A percentile compares a stretch with the other conserved stretches of the same genome.
Evolutionary conservation across 2,888 invertebrate genomes (phyloP).

Genomic region (Calliopum simillimum): DNA sequence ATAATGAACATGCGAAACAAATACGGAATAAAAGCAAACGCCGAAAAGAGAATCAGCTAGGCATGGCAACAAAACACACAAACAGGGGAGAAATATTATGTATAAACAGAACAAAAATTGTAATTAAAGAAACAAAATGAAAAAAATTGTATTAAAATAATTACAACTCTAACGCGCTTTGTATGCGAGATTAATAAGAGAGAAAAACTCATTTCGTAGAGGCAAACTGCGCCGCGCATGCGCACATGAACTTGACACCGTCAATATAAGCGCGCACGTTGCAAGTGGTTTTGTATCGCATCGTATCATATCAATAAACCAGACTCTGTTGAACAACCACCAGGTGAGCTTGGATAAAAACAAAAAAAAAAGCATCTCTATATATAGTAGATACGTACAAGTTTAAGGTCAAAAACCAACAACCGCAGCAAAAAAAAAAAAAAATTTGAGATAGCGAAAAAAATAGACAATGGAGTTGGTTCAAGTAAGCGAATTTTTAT

Average conservation of each 20-base stretch:
- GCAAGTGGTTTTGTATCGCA: background rate
- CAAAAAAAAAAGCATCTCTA: background rate
- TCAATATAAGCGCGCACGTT: background rate
- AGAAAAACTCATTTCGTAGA: background rate
- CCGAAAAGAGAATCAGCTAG: background rate
- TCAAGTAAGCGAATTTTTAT: background rate
- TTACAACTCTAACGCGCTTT: background rate
- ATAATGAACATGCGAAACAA: constrained; percentile 17
- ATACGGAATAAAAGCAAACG: background rate
- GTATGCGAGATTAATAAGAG: background rate
- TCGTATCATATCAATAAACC: too few relatives aligned
- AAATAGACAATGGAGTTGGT: background rate
- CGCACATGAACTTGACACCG: constrained; percentile 44
- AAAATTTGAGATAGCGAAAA: background rate
- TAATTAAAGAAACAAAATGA: constrained; percentile 2
- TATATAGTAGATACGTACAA: background rate
- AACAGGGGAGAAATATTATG: background rate
- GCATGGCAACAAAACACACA: background rate
- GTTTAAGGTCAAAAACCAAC: background rate
- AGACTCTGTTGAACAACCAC: background rate
- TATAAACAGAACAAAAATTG: background rate
- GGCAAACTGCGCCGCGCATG: constrained; percentile 22
- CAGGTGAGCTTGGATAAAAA: background rate
- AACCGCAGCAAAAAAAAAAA: background rate
- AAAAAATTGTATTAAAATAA: constrained; percentile 7